phyloP scores from a whole-genome alignment of 2,888 invertebrate genomes.

The Lissocephala sabroskyi region DNA sequence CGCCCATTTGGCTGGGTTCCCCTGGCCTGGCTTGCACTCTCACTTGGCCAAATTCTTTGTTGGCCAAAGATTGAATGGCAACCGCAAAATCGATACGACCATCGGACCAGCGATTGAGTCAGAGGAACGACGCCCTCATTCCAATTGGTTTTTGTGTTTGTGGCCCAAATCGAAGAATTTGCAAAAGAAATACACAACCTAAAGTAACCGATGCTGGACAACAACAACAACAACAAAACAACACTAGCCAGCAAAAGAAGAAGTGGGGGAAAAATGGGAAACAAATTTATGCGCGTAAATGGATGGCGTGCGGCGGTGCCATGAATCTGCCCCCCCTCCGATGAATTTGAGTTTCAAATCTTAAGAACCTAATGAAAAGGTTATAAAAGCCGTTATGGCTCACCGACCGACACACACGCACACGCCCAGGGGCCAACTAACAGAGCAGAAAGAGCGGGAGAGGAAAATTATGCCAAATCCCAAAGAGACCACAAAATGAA shows the following conservation, averaged over 20 bases:
- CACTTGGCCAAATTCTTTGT: constrained; percentile 21
- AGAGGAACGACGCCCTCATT: constrained; percentile 23
- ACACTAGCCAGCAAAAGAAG: no score
- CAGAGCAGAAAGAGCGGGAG: constrained; percentile 22
- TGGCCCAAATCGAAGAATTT: constrained; percentile 7
- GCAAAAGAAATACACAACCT: no score
- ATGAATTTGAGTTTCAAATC: constrained; percentile 56
- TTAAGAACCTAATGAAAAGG: constrained; percentile 62
- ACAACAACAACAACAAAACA: no score
- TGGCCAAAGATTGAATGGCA: constrained; percentile 38
- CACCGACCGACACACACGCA: constrained; percentile 14
- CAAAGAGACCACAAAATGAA: constrained; percentile 27
- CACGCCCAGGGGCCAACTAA: constrained; percentile 3
- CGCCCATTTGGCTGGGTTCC: no score
- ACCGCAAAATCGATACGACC: constrained; percentile 11
- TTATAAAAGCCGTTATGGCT: constrained; percentile 53
- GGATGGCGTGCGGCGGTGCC: constrained; percentile 26
- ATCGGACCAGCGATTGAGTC: no score
- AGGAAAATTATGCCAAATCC: constrained; percentile 48
- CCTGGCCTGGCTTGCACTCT: constrained; percentile 47
- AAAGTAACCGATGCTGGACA: no score
- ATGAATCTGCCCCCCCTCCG: no score
- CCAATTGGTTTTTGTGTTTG: no score
- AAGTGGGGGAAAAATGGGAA: not conserved
- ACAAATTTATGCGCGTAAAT: constrained; percentile 42